Conservation (phyloP, 2,888 invertebrate species). For the Yponomeuta malinellus region DNA sequence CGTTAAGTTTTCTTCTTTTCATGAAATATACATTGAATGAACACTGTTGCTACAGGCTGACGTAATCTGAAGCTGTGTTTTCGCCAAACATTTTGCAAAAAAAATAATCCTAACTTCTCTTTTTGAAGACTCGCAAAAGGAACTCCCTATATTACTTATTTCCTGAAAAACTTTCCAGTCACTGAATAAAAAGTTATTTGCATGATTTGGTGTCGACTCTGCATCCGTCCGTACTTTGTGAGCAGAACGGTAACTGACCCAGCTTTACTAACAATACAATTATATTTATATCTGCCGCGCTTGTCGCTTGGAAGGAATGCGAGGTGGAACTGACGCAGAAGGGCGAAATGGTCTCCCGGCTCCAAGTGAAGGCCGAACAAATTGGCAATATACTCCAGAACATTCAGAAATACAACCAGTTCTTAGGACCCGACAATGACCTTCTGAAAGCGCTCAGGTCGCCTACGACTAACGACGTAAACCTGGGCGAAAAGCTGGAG, state of each 20-base stretch:
- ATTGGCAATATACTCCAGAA: conserved; percentile 95
- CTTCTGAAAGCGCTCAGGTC: conserved; percentile 68
- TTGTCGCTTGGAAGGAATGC: conserved; percentile 84
- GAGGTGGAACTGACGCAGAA: conserved; percentile 97
- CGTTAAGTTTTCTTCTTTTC: too few relatives aligned
- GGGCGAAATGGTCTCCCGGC: conserved; percentile 95
- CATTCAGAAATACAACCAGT: conserved; percentile 90
- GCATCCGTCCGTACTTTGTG: neutral
- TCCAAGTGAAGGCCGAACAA: conserved; percentile 96
- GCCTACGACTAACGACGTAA: conserved; percentile 58
- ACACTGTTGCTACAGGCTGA: too few relatives aligned
- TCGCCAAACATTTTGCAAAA: too few relatives aligned
- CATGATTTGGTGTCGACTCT: neutral
- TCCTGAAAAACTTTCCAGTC: too few relatives aligned
- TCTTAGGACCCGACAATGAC: conserved; percentile 78
- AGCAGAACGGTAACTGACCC: neutral
- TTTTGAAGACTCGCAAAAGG: too few relatives aligned
- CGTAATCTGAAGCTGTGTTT: too few relatives aligned
- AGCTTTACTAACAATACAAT: conserved; percentile 55
- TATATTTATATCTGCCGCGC: conserved; percentile 68
- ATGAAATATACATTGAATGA: too few relatives aligned
- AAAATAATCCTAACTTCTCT: too few relatives aligned
- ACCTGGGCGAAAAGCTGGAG: conserved; percentile 56
- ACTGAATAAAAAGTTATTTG: too few relatives aligned
- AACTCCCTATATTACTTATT: too few relatives aligned